Conservation (phyloP, 2,888 invertebrate genomes). For the Cheilosia vernalis region DNA sequence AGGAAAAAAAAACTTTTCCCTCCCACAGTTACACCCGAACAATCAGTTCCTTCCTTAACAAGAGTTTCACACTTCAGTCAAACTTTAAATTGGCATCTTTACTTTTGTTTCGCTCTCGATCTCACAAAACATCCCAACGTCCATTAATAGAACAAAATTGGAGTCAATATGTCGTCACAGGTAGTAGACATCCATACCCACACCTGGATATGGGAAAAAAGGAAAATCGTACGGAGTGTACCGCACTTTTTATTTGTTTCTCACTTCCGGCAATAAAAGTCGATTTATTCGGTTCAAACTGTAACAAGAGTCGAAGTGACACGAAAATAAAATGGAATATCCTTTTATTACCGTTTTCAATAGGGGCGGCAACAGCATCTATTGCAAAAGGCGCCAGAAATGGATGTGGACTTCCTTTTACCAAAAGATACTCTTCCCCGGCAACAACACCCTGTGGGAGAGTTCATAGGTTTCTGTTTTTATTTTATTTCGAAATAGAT, state of each 20-base stretch:
- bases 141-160: slow-evolving; percentile 28
- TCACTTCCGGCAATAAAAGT: slow-evolving; percentile 64
- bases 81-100: slow-evolving; percentile 29
- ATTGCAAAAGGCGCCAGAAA: slow-evolving; percentile 28
- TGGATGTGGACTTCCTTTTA: slow-evolving; percentile 45
- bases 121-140: slow-evolving; percentile 3
- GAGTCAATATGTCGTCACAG: slow-evolving; percentile 33
- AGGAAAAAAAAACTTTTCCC: too few relatives aligned
- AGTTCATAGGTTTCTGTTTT: slow-evolving; percentile 19
- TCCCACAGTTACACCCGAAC: neutral
- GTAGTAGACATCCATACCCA: too few relatives aligned
- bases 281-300: slow-evolving; percentile 54
- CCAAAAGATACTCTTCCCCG: slow-evolving; percentile 27
- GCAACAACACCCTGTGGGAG: slow-evolving; percentile 36
- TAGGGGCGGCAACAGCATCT: slow-evolving; percentile 14
- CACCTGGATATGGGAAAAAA: neutral
- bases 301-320: slow-evolving; percentile 46
- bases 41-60: neutral
- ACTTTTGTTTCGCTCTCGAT: neutral
- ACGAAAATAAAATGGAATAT: slow-evolving; percentile 49
- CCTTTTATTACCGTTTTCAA: slow-evolving; percentile 59
- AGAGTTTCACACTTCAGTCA: neutral
- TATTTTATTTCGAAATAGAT: slow-evolving; percentile 2
- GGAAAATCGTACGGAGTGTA: neutral
- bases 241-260: slow-evolving; percentile 48